A percentile compares a stretch with the other conserved stretches of the same genome.
Conservation (phyloP, 2,113 vertebrate genomes). For the Spea bombifrons region DNA sequence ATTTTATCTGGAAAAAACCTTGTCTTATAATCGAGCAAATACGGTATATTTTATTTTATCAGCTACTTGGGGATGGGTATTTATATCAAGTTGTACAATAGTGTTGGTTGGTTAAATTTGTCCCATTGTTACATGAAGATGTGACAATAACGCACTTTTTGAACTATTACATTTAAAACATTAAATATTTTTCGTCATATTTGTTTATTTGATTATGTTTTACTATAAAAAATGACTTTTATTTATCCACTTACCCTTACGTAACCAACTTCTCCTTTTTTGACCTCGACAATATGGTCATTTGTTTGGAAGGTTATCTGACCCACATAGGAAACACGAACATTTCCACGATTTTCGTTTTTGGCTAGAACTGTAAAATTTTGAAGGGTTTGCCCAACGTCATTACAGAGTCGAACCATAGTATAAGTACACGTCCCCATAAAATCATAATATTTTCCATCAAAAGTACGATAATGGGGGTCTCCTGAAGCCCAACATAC, state of each 20-base stretch:
- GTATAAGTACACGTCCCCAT: constrained; percentile 86
- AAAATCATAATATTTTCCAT: constrained; percentile 71
- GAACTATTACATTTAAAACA: too few relatives aligned
- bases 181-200: too few relatives aligned
- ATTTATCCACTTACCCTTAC: neutral
- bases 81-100: too few relatives aligned
- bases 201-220: too few relatives aligned
- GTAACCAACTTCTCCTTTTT: constrained; percentile 54
- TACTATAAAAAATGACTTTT: too few relatives aligned
- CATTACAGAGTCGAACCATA: constrained; percentile 55
- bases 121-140: too few relatives aligned
- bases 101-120: too few relatives aligned
- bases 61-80: too few relatives aligned
- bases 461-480: constrained; percentile 81
- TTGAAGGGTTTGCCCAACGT: constrained; percentile 39
- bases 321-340: constrained; percentile 66
- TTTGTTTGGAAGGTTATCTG: constrained; percentile 67
- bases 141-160: too few relatives aligned
- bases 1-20: too few relatives aligned
- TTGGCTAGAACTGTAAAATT: constrained; percentile 75
- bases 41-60: too few relatives aligned
- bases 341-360: constrained; percentile 65
- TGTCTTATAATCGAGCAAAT: too few relatives aligned
- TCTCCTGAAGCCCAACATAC: constrained; percentile 78
- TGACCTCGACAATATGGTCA: constrained; percentile 65